Percentiles rank a stretch among this genome's conserved stretches.
These are phyloP conservation scores for Lycia hirtaria DNA, from an alignment of 2,888 invertebrate species.

Conservation along the genomic window DNA sequence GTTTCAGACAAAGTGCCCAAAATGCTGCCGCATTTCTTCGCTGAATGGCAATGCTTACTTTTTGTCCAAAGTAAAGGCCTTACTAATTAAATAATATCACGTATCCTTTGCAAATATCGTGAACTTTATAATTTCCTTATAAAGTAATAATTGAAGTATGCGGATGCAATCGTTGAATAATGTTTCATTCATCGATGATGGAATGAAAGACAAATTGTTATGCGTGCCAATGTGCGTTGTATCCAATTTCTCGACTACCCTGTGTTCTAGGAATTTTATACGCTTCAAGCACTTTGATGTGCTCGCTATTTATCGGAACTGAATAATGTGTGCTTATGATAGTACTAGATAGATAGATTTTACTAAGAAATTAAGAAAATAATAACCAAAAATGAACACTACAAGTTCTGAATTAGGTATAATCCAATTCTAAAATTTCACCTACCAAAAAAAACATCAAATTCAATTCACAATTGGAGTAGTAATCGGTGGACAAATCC, in stretches of 20 bases:
- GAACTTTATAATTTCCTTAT: slow-evolving; percentile 29
- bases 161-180: slow-evolving; percentile 37
- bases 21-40: too few relatives aligned
- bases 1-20: too few relatives aligned
- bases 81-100: slow-evolving; percentile 12
- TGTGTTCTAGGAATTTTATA: slow-evolving; percentile 18
- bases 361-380: too few relatives aligned
- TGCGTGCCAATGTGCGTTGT: slow-evolving; percentile 30
- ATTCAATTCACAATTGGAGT: too few relatives aligned
- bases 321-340: not conserved
- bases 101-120: slow-evolving; percentile 29
- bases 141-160: slow-evolving; percentile 38
- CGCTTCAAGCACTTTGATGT: not conserved
- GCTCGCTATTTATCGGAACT: not conserved
- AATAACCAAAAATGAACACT: too few relatives aligned
- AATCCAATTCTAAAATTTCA: too few relatives aligned
- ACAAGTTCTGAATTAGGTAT: too few relatives aligned
- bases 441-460: too few relatives aligned
- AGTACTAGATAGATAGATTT: too few relatives aligned
- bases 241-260: slow-evolving; percentile 31
- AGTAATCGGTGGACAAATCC: too few relatives aligned
- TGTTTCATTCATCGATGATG: slow-evolving; percentile 38
- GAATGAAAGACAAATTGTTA: slow-evolving; percentile 39
- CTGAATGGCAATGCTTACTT: too few relatives aligned
- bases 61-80: not conserved